Evolutionary conservation across 1,140 invertebrate genomes (phyloP).

Genomic region (Tetragonula clypearis): DNA sequence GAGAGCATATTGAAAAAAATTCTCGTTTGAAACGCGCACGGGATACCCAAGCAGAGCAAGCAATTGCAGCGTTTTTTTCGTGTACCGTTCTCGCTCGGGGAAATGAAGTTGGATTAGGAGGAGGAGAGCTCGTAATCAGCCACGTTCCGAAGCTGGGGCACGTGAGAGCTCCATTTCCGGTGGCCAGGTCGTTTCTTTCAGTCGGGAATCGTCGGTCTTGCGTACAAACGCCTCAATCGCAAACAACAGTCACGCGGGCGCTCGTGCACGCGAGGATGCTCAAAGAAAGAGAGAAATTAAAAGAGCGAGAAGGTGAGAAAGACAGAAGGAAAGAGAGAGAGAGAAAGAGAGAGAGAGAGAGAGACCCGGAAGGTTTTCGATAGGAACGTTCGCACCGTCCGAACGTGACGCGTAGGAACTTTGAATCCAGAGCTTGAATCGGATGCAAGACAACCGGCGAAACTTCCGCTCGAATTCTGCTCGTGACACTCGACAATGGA

Average conservation of each 20-base stretch:
- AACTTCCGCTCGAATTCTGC: background rate
- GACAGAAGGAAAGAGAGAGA: background rate
- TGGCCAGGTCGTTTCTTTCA: slow-evolving; percentile 19
- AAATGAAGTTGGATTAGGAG: slow-evolving; percentile 18
- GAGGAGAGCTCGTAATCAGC: slow-evolving; percentile 7
- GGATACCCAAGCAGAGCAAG: background rate
- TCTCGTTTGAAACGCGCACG: too few species aligned
- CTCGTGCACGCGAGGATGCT: background rate
- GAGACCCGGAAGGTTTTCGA: background rate
- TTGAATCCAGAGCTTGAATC: background rate
- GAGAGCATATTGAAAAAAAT: background rate
- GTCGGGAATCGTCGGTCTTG: too few species aligned
- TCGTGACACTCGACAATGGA: background rate
- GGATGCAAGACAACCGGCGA: background rate
- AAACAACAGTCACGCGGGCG: background rate
- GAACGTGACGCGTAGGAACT: background rate
- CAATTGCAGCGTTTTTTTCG: background rate
- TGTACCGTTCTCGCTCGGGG: background rate
- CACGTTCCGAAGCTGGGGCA: background rate
- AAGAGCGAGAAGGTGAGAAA: background rate
- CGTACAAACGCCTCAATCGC: background rate
- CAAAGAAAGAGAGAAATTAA: background rate
- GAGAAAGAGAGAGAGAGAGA: background rate
- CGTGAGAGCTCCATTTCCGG: slow-evolving; percentile 16
- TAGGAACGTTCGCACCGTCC: background rate